Base-by-base conservation (phyloP, 2,888 invertebrate genomes). In the Nymphalis urticae region DNA sequence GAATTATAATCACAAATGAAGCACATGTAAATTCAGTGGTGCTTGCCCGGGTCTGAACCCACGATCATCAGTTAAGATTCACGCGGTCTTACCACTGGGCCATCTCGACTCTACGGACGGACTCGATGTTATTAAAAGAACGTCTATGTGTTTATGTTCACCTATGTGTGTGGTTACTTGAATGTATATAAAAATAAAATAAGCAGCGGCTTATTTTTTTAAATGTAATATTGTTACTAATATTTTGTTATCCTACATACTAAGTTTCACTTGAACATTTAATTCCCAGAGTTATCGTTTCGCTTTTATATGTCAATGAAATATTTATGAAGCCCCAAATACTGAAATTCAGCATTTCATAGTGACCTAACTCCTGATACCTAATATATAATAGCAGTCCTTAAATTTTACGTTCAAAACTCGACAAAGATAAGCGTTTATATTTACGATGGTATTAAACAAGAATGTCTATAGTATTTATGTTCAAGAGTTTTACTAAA, bases 371-470 rank as follows among this genome's bases (percentile, higher is more conserved):
- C 68, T 64, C 64, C 51, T 62, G 68, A 70, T 71, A 66, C 69
- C 72, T 70, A 74, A 71, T 68, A 74, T 68, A 69, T 74, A 70
- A 74, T 69, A 70, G 65, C 64, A 62, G 73, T 65, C 73, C 72
- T 73, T 70, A 77, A 75, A 77, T 69, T 73, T 77, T 74, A 77
- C 64, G 73, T 71, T 67, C 67, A 48, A 70, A 72, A 73, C 71
- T 71, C 66, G 51, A 67, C 69, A 67, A 71, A 75, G 75, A 75
- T 73, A 75, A 75, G 72, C 73, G 72, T 72, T 69, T 67, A 72
- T 71, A 73, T 75, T 73, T 75, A 75, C 68, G 72, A 71, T 65
- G 69, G 56, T 69, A 72, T 72, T 72, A 72, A 73, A 70, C 64
- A 53, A 59, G 64, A 36, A 50, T 67, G 50, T 67, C 42, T 67